A percentile compares a stretch with the other conserved stretches of the same genome.
phyloP scores from a whole-genome alignment of 2,797 vertebrate species.

The Phataginus tricuspis region DNA sequence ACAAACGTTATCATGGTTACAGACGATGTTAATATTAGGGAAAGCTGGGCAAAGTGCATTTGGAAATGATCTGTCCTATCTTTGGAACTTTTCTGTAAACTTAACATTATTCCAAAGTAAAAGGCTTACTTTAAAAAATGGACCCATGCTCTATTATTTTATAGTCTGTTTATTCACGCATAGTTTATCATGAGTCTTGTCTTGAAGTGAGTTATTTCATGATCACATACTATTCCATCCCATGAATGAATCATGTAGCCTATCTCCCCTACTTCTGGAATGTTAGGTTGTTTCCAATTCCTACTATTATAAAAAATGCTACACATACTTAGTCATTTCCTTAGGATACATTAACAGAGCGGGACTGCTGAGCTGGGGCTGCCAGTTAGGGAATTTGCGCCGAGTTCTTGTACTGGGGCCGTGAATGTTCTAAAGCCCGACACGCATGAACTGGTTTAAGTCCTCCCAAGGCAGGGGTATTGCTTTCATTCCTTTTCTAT shows the following conservation, averaged over 20 bases:
- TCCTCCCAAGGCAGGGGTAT: background rate
- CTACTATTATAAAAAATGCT: conserved; percentile 8
- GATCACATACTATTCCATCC: background rate
- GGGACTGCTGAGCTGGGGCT: background rate
- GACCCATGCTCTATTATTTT: conserved; percentile 34
- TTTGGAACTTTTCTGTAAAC: conserved; percentile 40
- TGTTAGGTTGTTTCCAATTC: conserved; percentile 77
- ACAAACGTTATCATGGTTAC: background rate
- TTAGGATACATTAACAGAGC: conserved; percentile 1
- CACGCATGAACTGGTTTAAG: background rate
- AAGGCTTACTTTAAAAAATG: conserved; percentile 44
- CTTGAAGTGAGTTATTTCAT: conserved; percentile 42
- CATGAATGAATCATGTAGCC: conserved; percentile 69
- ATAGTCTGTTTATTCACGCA: background rate
- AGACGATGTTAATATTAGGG: background rate
- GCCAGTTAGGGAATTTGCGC: background rate
- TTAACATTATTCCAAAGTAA: conserved; percentile 12
- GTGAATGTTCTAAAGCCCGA: background rate
- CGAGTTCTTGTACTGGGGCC: background rate
- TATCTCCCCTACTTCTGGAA: conserved; percentile 38
- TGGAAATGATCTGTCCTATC: background rate
- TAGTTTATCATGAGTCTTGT: background rate
- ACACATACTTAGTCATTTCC: conserved; percentile 64
- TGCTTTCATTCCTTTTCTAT: background rate
- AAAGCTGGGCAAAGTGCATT: background rate